Evolutionary conservation across 2,888 invertebrate genomes (phyloP), one percentile per base, ranked within the genome.

Genomic region (Euspilapteryx auroguttella): DNA sequence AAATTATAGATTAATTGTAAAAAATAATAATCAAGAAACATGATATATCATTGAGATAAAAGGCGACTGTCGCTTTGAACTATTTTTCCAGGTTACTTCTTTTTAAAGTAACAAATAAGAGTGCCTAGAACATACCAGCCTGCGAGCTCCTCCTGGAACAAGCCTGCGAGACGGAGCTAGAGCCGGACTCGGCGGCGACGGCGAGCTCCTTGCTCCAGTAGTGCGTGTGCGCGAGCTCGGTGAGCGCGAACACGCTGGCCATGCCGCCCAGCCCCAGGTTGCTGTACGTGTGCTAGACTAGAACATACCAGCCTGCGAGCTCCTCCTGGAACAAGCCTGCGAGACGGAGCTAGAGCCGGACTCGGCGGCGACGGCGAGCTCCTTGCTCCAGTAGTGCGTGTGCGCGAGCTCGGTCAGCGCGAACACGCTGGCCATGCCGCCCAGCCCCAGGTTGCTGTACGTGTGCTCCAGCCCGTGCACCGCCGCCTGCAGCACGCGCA

Each of bases 211-310:
- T 89, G 42, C 89, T 89, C 94, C 95, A 96, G 57, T 89, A 99
- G 66, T 99, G 98, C 0, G 99, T 99, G 59, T 99, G 98, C 2
- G 95, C 93, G 51, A 99, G 95, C 79, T 99, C 99, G 47, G 98
- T 86, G 38, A 98, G 79, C 66, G 96, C 94, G 63, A 95, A 97
- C 12, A 94, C 93, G 0, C 96, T 94, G 3, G 96, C 95, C 90
- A 97, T 94, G 12, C 99, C 99, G 20, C 97, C 97, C 2, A 94
- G 79, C 0, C 97, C 96, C 46, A 93, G 92, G 71, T 95, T 96
- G 24, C 86, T 82, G 56, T 88, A 96, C 1, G 95, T 94, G 35
- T 87, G 86, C 55, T 96, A n/a, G n/a, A n/a, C n/a, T n/a, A n/a
- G n/a, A n/a, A 13, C 10, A 34, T 46, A 78, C 83, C 82, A 27